Base-by-base conservation (phyloP, 1,140 invertebrate genomes). In the Danaus melanippus region DNA sequence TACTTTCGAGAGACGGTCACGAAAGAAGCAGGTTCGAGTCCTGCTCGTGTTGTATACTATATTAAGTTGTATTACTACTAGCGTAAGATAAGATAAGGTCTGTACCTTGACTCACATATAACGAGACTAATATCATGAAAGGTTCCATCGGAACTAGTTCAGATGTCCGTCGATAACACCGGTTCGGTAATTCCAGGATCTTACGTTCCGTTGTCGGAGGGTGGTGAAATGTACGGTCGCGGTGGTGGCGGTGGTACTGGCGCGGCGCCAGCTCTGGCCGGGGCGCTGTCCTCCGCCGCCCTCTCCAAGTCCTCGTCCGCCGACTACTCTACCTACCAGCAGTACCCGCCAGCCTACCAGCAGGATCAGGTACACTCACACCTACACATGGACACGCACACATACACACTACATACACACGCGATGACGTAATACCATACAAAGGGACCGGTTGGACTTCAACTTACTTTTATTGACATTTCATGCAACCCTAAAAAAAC, bases 321-420 rank as follows among this genome's bases (percentile, higher is more conserved):
- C 0, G 85, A 86, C 74, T 87, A 87, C 76, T 79, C 79, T 68
- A 78, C 77, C 21, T 88, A 87, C 75, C 84, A 87, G 76, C 87
- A 87, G 78, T 88, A 88, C 77, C 87, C 87, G 78, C 84, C 86
- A 64, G 82, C 86, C 62, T 86, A 86, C 71, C 86, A 87, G 70
- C 87, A 87, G 79, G 87, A 88, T 69, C 87, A 88, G 87, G 87
- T 88, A 72, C 62, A 46, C 45, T 32, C 52, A 43, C 57, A 42
- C 46, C 41, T 52, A 12, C 51, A 12, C 48, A 51, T 17, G 1
- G 12, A 42, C 39, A 42, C 46, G 8, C 44, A 39, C 45, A 39
- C 50, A 9, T 32, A 47, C 57, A 54, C 41, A 32, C 17, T 12
- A 21, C 42, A 9, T 32, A 49, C 46, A 12, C 3, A 32, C 21